phyloP scores from a whole-genome alignment of 1,140 invertebrate species.

The Sitobion miscanthi region DNA sequence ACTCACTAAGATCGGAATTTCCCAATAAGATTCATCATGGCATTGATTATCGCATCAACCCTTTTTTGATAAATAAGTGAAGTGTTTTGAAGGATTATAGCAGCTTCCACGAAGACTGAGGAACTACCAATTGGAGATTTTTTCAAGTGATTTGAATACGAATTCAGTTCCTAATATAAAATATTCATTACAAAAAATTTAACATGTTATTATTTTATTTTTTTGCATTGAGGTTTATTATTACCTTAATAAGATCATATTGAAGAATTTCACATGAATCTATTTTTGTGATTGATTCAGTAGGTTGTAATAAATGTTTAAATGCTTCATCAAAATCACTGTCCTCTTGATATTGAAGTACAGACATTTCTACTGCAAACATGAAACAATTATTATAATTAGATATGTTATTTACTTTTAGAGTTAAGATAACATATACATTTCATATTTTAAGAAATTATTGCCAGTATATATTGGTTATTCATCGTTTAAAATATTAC shows the following conservation, averaged over 20 bases:
- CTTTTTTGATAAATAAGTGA: constrained; percentile 66
- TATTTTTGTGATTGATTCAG: constrained; percentile 8
- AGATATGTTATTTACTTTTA: too few species aligned
- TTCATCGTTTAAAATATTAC: neutral
- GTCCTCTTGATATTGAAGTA: constrained; percentile 30
- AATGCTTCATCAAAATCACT: constrained; percentile 53
- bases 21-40: constrained; percentile 64
- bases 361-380: neutral
- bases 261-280: constrained; percentile 6
- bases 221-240: neutral
- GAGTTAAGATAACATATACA: too few species aligned
- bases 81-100: constrained; percentile 66
- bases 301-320: constrained; percentile 37
- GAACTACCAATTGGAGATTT: constrained; percentile 60
- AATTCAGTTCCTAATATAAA: constrained; percentile 56
- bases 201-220: neutral
- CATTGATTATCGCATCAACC: constrained; percentile 64
- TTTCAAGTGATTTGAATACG: constrained; percentile 57
- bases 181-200: neutral
- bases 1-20: constrained; percentile 55
- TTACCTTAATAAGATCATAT: constrained; percentile 44
- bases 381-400: neutral
- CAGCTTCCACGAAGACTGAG: constrained; percentile 67
- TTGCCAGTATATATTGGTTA: neutral
- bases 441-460: neutral